These are phyloP conservation scores for Astropecten irregularis DNA, from an alignment of 53 echinoderm and acorn worm genomes.

Conservation along the genomic window DNA sequence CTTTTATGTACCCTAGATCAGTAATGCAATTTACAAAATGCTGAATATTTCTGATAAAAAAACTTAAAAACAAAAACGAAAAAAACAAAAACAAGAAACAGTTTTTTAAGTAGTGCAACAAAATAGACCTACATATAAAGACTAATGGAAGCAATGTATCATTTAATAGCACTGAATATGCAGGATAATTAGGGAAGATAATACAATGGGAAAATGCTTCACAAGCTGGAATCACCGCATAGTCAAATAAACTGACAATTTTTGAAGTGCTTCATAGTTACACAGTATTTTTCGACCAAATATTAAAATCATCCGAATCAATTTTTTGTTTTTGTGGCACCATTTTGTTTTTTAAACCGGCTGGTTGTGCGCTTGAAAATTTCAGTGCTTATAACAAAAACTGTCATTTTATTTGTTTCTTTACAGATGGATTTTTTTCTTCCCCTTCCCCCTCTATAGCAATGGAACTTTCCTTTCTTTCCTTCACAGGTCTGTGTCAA, in stretches of 20 bases:
- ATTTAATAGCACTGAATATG: constrained; percentile 13
- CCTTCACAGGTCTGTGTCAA: constrained; percentile 89
- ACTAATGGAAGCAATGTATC: constrained; percentile 41
- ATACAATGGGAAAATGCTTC: not conserved
- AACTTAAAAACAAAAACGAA: not conserved
- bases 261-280: no score
- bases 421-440: not conserved
- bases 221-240: constrained; percentile 16
- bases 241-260: no score
- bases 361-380: no score
- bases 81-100: no score
- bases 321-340: no score
- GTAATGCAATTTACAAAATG: not conserved
- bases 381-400: not conserved
- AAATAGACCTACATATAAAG: not conserved
- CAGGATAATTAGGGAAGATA: constrained; percentile 4
- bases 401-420: not conserved
- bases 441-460: not conserved
- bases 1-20: not conserved
- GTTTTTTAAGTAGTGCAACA: constrained; percentile 9
- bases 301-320: no score
- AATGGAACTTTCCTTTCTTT: not conserved
- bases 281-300: no score
- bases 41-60: not conserved
- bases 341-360: no score